Evolutionary conservation across 2,888 invertebrate genomes (phyloP), one percentile per base, ranked within the genome.

Genomic region (Orthosia gothica): DNA sequence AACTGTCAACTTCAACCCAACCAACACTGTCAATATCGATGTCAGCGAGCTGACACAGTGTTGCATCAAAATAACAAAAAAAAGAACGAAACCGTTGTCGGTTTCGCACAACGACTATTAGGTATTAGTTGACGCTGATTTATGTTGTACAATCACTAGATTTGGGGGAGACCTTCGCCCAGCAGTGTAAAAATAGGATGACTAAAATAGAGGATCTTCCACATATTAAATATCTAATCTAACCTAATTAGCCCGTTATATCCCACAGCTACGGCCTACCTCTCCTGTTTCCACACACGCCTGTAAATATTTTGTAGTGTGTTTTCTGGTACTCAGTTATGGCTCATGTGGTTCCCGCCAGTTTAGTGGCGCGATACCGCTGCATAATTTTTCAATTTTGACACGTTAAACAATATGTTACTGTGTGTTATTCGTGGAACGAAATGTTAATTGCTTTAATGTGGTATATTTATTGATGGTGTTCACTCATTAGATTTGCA

Each of bases 321-420:
- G 0, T 47, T 23, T 12, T 12, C 2, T 49, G 11, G 5, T 16
- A 40, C 3, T 57, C 2, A 3, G 2, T 40, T 49, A 13, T 50
- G 12, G 15, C 0, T n/a, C 9, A 15, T 23, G 5, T 47, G 13
- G 7, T 61, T 15, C 1, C 13, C 59, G 74, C 64, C 0, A 13
- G 1, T 71, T 79, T 84, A 1, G 9, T 70, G 45, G 79, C 84
- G 45, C 65, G 16, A 75, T 54, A 52, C 1, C 11, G n/a, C 2
- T 63, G 84, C 18, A 84, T 82, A 84, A 79, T 82, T 73, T 82
- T 76, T 73, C 67, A 73, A 79, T 82, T 79, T 69, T 65, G 74
- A 64, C 58, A 62, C 47, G 57, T 70, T 57, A 67, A 74, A 70
- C 57, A 66, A 70, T 72, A 61, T 61, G 55, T 72, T 74, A 61